These are phyloP conservation scores for Lasioglossum vierecki DNA, from an alignment of 2,888 invertebrate genomes.

Conservation along the genomic window DNA sequence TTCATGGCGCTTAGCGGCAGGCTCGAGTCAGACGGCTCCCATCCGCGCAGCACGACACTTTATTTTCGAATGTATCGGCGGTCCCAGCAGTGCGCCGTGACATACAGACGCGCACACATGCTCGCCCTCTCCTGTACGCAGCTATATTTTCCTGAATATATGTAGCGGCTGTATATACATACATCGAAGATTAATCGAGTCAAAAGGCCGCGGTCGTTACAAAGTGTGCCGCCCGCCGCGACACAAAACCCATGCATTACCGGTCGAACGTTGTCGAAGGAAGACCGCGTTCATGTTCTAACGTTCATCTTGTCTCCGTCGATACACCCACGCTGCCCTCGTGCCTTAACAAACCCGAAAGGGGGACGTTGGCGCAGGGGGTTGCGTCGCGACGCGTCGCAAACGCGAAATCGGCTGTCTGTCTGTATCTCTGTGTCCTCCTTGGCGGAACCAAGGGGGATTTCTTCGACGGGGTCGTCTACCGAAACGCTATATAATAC, in stretches of 20 bases:
- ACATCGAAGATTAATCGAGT: conserved; percentile 84
- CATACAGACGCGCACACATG: conserved; percentile 62
- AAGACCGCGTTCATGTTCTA: conserved; percentile 76
- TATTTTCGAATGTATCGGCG: conserved; percentile 79
- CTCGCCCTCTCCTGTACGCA: conserved; percentile 38
- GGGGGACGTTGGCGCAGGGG: conserved; percentile 38
- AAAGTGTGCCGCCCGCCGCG: conserved; percentile 84
- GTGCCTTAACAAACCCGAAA: conserved; percentile 49
- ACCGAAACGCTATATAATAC: no score
- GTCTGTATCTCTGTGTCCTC: not conserved
- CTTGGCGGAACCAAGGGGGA: not conserved
- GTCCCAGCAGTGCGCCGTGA: conserved; percentile 67
- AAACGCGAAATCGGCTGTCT: conserved; percentile 25
- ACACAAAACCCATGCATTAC: conserved; percentile 81
- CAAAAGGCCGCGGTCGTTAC: conserved; percentile 83
- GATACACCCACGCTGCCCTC: conserved; percentile 76
- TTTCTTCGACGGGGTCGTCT: not conserved
- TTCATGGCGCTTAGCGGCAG: conserved; percentile 66
- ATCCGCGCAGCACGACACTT: conserved; percentile 79
- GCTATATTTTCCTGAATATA: conserved; percentile 48
- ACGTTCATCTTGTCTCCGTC: conserved; percentile 78
- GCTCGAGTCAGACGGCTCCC: conserved; percentile 52
- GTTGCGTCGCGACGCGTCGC: conserved; percentile 54
- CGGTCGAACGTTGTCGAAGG: conserved; percentile 68
- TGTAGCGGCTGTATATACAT: conserved; percentile 62